Evolutionary conservation across 37 sponge, comb jelly and placozoan genomes (phyloP), one percentile per base, ranked within the genome.

Genomic region (Bolinopsis microptera): DNA sequence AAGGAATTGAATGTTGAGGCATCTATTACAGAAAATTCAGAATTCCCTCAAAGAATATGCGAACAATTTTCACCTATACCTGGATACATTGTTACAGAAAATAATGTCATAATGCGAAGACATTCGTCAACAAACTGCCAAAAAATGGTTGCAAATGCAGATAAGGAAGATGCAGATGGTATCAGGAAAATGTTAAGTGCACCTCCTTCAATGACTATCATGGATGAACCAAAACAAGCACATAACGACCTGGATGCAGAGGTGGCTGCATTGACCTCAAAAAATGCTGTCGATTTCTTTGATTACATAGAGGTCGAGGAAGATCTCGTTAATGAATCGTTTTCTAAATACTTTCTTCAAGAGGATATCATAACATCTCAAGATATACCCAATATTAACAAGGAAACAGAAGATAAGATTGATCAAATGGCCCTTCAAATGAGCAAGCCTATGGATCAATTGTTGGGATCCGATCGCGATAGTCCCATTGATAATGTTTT

Each of bases 251-350:
- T 27, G 5, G 48, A 16, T 39, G 61, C 38, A n/a, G 90, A 86
- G 26, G 90, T 41, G 0, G 30, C 40, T 21, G 25, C 90, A 8
- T 33, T 13, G 1, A 41, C 33, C 21, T 77, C 37, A 16, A 27
- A 77, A 32, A 32, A 16, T 77, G 61, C 34, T 40, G 39, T 28
- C 39, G 90, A 41, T 86, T 25, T 41, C 3, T 38, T 41, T 9
- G 90, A 86, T 40, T 24, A n/a, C 3, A 22, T 32, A 16, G 36
- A 77, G 1, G 32, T 32, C 16, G 80, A 35, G 18, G 80, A 77
- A 35, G 80, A 77, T 32, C 80, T 77, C 33, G 33, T 77, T 36
- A 77, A 77, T 77, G 80, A 77, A 35, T 77, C 80, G 1, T 77
- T 77, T 21, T 77, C 80, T 9, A 77, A 77, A 32, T 77, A 77